Conservation (phyloP, 1,140 invertebrate genomes). For the Cephus cinctus region DNA sequence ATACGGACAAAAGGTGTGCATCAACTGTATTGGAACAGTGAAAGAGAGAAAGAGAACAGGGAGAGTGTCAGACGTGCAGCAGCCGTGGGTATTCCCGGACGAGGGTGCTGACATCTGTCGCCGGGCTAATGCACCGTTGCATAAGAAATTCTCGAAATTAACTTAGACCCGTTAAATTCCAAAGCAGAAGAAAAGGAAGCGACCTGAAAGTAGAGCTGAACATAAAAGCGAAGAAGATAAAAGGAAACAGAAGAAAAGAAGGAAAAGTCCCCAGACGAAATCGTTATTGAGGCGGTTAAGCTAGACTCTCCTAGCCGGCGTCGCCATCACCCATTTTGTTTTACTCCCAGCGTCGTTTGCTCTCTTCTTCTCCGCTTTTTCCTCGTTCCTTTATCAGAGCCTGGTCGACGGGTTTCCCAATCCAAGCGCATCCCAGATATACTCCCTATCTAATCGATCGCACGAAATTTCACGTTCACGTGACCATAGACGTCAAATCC, state of each 20-base stretch:
- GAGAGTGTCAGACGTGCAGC: background rate
- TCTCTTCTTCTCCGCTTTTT: too few species aligned
- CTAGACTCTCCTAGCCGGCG: constrained; percentile 20
- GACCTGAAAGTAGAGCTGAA: too few species aligned
- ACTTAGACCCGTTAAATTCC: constrained; percentile 29
- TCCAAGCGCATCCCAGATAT: too few species aligned
- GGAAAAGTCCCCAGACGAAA: constrained; percentile 18
- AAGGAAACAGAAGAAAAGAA: background rate
- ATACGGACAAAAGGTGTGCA: constrained; percentile 9
- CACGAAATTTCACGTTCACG: too few species aligned
- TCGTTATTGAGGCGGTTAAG: constrained; percentile 33
- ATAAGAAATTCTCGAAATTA: constrained; percentile 35
- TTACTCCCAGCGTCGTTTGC: constrained; percentile 11
- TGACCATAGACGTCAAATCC: too few species aligned
- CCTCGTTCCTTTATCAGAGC: too few species aligned
- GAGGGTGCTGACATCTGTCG: constrained; percentile 23
- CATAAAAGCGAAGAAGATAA: background rate
- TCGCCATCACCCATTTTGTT: constrained; percentile 30
- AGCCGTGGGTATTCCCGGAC: background rate
- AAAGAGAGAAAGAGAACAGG: constrained; percentile 10
- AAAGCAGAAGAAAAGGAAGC: background rate
- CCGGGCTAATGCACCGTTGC: constrained; percentile 26
- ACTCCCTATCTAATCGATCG: too few species aligned
- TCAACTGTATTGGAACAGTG: constrained; percentile 15
- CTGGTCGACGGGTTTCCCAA: too few species aligned